A percentile compares a stretch with the other conserved stretches of the same genome.
Conservation (phyloP, 2,888 invertebrate species). For the Lithosia quadra region DNA sequence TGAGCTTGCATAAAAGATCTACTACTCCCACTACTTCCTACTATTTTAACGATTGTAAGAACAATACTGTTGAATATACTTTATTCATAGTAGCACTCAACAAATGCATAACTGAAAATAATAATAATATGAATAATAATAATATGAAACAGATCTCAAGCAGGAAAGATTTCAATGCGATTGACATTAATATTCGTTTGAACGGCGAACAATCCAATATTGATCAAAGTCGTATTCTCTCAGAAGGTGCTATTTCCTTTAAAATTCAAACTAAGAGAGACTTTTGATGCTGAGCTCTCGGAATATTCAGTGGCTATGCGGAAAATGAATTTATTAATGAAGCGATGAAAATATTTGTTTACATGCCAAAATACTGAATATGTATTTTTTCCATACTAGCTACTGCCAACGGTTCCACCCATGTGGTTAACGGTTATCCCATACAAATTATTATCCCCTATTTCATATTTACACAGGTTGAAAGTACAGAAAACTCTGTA, state of each 20-base stretch:
- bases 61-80: background rate
- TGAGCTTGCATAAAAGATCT: no score
- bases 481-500: no score
- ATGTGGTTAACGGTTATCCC: no score
- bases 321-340: conserved; percentile 27
- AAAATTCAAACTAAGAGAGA: conserved; percentile 36
- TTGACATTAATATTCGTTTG: conserved; percentile 48
- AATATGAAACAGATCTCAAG: conserved; percentile 34
- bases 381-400: conserved; percentile 13
- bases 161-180: conserved; percentile 33
- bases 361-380: conserved; percentile 13
- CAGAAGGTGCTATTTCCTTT: conserved; percentile 39
- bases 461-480: no score
- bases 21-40: background rate
- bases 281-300: conserved; percentile 31
- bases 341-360: conserved; percentile 25
- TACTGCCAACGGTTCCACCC: no score
- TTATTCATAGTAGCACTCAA: background rate
- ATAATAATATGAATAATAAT: no score
- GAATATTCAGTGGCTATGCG: conserved; percentile 33
- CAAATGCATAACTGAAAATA: background rate
- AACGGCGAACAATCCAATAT: conserved; percentile 41
- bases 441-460: no score
- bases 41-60: no score
- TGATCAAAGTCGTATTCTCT: conserved; percentile 45